A percentile compares a stretch with the other conserved stretches of the same genome.
Conservation (phyloP, 2,797 vertebrate species). For the Anas flavirostris region DNA sequence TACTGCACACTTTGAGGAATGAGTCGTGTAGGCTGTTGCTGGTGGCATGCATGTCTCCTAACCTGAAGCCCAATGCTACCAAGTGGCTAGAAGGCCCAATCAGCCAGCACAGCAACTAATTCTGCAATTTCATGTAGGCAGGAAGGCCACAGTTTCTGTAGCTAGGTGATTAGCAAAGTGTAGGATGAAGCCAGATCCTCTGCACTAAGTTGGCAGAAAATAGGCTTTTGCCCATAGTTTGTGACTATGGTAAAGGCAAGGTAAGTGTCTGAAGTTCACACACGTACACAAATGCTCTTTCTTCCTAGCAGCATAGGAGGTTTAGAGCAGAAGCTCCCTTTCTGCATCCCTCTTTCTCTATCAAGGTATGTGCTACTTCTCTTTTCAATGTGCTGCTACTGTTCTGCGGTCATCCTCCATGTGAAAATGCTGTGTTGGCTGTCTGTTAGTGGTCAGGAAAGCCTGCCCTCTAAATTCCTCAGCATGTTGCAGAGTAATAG, state of each 20-base stretch:
- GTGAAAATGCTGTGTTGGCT: not conserved
- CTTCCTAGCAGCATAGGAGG: not conserved
- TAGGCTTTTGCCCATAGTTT: not conserved
- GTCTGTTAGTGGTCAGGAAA: not conserved
- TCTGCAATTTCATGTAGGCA: not conserved
- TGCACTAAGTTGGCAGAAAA: not conserved
- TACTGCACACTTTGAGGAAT: not conserved
- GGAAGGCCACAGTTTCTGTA: not conserved
- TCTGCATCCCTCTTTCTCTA: not conserved
- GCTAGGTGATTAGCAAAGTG: not conserved
- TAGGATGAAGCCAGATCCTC: not conserved
- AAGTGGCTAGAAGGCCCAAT: not conserved
- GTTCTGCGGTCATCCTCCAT: not conserved
- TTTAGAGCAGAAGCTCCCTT: not conserved
- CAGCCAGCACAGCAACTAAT: not conserved
- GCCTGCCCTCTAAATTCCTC: not conserved
- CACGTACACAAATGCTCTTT: not conserved
- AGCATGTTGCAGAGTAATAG: not conserved
- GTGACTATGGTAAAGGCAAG: not conserved
- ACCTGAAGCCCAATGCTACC: not conserved
- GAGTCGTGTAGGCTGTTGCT: not conserved
- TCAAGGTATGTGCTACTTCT: not conserved
- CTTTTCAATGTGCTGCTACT: not conserved
- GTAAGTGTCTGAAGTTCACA: not conserved
- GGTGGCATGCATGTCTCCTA: not conserved